These are phyloP conservation scores for Drosophila pallidifrons DNA, from an alignment of 1,140 invertebrate species.

Conservation along the genomic window DNA sequence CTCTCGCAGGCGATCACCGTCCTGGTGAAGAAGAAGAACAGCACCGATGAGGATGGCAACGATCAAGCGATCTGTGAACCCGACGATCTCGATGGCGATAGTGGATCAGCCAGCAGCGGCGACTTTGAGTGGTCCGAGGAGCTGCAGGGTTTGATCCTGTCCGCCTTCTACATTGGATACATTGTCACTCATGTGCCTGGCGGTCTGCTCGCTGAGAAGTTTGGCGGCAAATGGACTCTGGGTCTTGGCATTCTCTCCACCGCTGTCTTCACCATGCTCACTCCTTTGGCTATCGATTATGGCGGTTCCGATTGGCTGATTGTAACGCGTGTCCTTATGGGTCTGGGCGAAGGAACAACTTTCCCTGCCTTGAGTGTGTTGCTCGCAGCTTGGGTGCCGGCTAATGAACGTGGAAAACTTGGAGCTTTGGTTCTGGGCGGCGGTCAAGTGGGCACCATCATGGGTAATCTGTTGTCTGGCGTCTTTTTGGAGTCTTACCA, in stretches of 20 bases:
- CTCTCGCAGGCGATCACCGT: slow-evolving; percentile 96
- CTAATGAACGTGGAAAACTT: slow-evolving; percentile 90
- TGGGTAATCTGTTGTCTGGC: slow-evolving; percentile 90
- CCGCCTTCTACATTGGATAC: slow-evolving; percentile 88
- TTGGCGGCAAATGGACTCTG: slow-evolving; percentile 91
- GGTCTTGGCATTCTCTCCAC: slow-evolving; percentile 90
- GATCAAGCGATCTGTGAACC: slow-evolving; percentile 59
- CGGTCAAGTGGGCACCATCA: slow-evolving; percentile 90
- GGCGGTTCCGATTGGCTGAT: slow-evolving; percentile 88
- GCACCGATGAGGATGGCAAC: slow-evolving; percentile 30
- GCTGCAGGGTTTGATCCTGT: slow-evolving; percentile 87
- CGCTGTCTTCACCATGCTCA: slow-evolving; percentile 90
- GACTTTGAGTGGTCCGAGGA: slow-evolving; percentile 71
- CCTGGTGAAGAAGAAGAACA: slow-evolving; percentile 88
- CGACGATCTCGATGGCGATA: slow-evolving; percentile 58
- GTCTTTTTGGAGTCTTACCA: slow-evolving; percentile 88
- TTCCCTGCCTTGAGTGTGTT: slow-evolving; percentile 91
- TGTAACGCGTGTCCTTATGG: slow-evolving; percentile 88
- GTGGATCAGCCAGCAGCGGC: slow-evolving; percentile 43
- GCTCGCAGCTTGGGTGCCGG: slow-evolving; percentile 91
- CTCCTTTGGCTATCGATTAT: slow-evolving; percentile 87
- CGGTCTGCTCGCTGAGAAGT: slow-evolving; percentile 89
- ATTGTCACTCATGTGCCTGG: slow-evolving; percentile 87
- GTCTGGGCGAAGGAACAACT: slow-evolving; percentile 91
- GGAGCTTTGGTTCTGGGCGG: slow-evolving; percentile 91